Conservation (phyloP, 2,888 invertebrate genomes). For the Tanypteryx hageni region DNA sequence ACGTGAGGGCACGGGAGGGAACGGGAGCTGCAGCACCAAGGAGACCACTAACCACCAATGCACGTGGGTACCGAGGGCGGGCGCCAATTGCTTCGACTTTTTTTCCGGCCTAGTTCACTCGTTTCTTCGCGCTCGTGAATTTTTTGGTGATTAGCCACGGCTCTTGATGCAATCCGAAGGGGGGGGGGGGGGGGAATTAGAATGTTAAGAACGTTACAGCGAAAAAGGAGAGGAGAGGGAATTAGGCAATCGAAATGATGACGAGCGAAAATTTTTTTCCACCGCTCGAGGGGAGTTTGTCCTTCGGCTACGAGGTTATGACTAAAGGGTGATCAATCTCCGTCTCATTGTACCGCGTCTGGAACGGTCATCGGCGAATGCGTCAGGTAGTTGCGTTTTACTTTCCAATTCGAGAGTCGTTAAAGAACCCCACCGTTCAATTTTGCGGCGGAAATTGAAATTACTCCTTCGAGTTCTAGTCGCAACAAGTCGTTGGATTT, state of each 20-base stretch:
- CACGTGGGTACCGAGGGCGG: background rate
- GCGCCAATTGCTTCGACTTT: background rate
- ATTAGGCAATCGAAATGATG: background rate
- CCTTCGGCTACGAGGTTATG: background rate
- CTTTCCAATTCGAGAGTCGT: background rate
- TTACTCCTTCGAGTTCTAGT: background rate
- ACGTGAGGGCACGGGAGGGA: background rate
- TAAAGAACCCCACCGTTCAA: background rate
- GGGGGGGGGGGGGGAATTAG: background rate
- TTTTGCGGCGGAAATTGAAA: too few relatives aligned
- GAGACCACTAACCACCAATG: background rate
- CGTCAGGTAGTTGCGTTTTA: background rate
- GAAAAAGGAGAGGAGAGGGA: background rate
- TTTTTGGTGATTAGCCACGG: constrained; percentile 4
- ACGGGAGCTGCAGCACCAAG: background rate
- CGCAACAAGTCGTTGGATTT: background rate
- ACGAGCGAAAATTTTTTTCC: background rate
- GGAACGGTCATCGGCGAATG: background rate
- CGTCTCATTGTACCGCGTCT: background rate
- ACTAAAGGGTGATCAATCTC: constrained; percentile 13
- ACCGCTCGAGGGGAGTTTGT: background rate
- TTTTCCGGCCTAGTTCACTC: background rate
- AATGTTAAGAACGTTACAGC: background rate
- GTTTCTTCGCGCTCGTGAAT: background rate
- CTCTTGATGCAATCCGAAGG: background rate